Percentiles rank a stretch among this genome's conserved stretches.
These are phyloP conservation scores for Tragulus kanchil DNA, from an alignment of 2,113 vertebrate genomes.

Conservation along the genomic window DNA sequence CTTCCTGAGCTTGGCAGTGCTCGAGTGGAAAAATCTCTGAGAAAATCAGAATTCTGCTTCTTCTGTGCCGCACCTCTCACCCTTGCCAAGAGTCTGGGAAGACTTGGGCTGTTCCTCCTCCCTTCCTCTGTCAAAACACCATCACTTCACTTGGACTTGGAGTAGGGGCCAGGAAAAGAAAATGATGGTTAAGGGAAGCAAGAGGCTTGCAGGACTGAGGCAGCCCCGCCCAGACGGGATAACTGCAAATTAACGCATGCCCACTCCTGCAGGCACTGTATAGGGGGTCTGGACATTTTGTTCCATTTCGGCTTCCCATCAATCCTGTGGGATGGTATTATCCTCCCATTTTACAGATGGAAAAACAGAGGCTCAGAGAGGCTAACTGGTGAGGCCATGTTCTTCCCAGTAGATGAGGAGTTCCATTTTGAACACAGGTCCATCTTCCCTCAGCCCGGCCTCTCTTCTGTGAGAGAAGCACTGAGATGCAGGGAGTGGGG, in stretches of 20 bases:
- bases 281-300: background rate
- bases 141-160: background rate
- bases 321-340: background rate
- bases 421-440: background rate
- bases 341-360: background rate
- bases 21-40: conserved; percentile 21
- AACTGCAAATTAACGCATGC: rapidly evolving
- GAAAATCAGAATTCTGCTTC: background rate
- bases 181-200: background rate
- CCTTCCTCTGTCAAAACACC: background rate
- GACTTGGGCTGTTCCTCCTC: background rate
- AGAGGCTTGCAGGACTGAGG: background rate
- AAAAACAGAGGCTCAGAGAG: background rate
- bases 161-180: background rate
- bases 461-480: background rate
- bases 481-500: rapidly evolving
- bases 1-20: conserved; percentile 26
- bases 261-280: background rate
- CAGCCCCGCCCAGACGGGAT: rapidly evolving
- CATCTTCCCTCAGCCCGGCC: background rate
- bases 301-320: background rate
- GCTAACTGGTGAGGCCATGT: background rate
- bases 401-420: background rate
- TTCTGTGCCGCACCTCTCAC: background rate
- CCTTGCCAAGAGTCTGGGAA: conserved; percentile 57